Evolutionary conservation across 2,797 vertebrate species (phyloP).

Genomic region (Dicrostonyx torquatus): DNA sequence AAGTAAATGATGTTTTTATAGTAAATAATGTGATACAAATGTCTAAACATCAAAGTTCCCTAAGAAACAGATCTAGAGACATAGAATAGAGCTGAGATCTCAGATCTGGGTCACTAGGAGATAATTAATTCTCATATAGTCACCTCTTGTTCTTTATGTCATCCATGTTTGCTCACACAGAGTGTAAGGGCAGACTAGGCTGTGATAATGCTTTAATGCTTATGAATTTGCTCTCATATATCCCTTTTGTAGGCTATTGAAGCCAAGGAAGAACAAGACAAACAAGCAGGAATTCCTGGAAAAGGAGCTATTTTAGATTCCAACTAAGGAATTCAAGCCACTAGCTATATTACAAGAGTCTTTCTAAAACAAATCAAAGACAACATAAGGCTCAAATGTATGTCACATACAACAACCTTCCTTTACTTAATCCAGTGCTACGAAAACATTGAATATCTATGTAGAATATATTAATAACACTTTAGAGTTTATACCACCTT

Average conservation of each 20-base stretch:
- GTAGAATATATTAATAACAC: background rate
- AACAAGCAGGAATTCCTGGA: conserved; percentile 70
- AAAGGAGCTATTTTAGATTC: conserved; percentile 71
- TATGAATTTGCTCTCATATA: conserved; percentile 51
- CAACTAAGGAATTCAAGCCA: conserved; percentile 38
- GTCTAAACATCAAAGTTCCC: background rate
- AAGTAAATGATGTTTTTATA: background rate
- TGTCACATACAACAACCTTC: background rate
- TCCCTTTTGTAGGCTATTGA: conserved; percentile 88
- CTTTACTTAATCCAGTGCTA: background rate
- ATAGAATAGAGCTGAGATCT: background rate
- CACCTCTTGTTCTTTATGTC: background rate
- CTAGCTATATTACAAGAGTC: conserved; percentile 7
- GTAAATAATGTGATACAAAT: background rate
- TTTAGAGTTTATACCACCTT: background rate
- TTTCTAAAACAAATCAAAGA: conserved; percentile 46
- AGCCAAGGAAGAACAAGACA: conserved; percentile 89
- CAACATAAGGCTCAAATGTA: background rate
- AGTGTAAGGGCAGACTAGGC: background rate
- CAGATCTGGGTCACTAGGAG: background rate
- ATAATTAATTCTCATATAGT: background rate
- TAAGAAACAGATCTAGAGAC: background rate
- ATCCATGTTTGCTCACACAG: background rate
- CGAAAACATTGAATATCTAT: background rate
- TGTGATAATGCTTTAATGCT: background rate